phyloP scores from a whole-genome alignment of 2,888 invertebrate species.

The Ecliptopera silaceata region DNA sequence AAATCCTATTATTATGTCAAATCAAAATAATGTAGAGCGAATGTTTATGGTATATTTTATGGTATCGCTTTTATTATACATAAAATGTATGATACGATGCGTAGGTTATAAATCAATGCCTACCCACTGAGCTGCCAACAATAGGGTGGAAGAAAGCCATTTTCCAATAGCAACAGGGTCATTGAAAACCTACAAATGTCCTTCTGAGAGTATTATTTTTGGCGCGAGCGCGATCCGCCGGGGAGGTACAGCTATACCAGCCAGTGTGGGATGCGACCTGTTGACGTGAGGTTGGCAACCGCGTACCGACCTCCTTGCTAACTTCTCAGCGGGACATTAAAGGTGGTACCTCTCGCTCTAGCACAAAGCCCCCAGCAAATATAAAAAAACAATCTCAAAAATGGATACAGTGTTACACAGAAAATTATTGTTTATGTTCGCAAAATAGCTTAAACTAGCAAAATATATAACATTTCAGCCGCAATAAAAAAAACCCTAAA shows the following conservation, averaged over 20 bases:
- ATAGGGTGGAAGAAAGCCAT: conserved; percentile 67
- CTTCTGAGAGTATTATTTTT: conserved; percentile 77
- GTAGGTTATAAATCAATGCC: conserved; percentile 55
- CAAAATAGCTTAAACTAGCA: no score
- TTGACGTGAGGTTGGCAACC: conserved; percentile 73
- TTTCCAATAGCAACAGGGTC: conserved; percentile 75
- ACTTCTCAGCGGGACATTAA: conserved; percentile 54
- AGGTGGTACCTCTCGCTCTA: no score
- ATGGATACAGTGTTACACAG: no score
- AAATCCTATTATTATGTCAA: no score
- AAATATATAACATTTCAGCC: no score
- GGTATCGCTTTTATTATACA: no score
- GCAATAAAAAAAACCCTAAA: no score
- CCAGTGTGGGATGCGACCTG: conserved; percentile 80
- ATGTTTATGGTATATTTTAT: no score
- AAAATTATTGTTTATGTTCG: no score
- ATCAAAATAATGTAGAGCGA: no score
- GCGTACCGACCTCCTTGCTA: conserved; percentile 44
- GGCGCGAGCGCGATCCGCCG: conserved; percentile 76
- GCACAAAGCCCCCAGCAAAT: no score
- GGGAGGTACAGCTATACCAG: conserved; percentile 40
- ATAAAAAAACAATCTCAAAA: no score
- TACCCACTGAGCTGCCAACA: conserved; percentile 49
- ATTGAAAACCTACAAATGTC: conserved; percentile 69
- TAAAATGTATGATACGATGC: background rate